phyloP scores from a whole-genome alignment of 1,140 invertebrate species.

The Wasmannia auropunctata region DNA sequence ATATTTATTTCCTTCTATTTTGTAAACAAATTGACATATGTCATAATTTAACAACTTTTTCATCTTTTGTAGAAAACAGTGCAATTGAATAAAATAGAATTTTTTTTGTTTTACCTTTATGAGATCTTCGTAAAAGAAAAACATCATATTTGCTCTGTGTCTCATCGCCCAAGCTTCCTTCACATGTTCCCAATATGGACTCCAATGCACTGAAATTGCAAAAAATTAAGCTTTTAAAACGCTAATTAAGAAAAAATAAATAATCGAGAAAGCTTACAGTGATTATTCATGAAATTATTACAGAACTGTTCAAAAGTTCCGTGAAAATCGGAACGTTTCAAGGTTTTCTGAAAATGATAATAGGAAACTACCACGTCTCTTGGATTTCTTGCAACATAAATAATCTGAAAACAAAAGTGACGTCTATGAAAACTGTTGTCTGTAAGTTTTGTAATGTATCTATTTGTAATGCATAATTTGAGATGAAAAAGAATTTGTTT shows the following conservation, averaged over 20 bases:
- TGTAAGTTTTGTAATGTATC: no score
- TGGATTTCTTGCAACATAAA: constrained; percentile 92
- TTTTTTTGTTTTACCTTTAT: constrained; percentile 80
- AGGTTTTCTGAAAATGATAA: constrained; percentile 87
- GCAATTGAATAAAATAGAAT: no score
- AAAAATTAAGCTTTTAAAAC: background rate
- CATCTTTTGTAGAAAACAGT: no score
- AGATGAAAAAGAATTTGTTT: no score
- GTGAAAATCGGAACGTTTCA: constrained; percentile 80
- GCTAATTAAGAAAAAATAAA: background rate
- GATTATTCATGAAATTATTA: constrained; percentile 84
- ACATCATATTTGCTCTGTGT: constrained; percentile 86
- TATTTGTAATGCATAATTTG: no score
- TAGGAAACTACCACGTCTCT: constrained; percentile 92
- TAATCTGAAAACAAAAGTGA: constrained; percentile 85
- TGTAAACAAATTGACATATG: no score
- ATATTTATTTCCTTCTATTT: no score
- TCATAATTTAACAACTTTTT: no score
- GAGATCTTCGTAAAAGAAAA: constrained; percentile 89
- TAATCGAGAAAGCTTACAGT: constrained; percentile 74
- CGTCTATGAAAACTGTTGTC: background rate
- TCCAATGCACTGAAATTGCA: constrained; percentile 73
- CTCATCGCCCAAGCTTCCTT: constrained; percentile 86
- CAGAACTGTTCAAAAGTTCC: constrained; percentile 88
- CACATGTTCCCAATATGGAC: constrained; percentile 87